Evolutionary conservation across 2,113 vertebrate genomes (phyloP).

Genomic region (Ursus arctos): DNA sequence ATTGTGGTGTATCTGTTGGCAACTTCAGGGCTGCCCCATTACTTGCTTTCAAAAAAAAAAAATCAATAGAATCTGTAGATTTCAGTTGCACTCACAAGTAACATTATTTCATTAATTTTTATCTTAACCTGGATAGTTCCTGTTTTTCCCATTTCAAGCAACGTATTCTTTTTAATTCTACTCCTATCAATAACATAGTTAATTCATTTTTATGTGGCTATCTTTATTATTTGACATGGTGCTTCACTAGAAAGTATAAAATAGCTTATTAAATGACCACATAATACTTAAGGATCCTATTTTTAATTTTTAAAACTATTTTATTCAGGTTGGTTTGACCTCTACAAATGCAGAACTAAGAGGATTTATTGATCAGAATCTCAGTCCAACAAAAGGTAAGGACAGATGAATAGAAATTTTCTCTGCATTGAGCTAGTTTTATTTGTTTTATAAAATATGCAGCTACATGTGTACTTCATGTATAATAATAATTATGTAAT

Average conservation of each 20-base stretch:
- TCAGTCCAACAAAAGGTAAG: conserved; percentile 90
- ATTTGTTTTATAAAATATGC: conserved; percentile 44
- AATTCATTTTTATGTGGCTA: conserved; percentile 17
- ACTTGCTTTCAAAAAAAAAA: background rate
- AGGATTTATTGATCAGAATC: conserved; percentile 90
- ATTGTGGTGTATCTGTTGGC: background rate
- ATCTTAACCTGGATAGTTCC: background rate
- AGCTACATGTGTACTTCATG: conserved; percentile 8
- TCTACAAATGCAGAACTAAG: conserved; percentile 88
- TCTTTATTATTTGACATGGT: background rate
- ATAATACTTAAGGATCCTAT: conserved; percentile 8
- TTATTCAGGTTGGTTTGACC: conserved; percentile 88
- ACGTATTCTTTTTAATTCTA: conserved; percentile 11
- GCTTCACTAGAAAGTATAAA: conserved; percentile 41
- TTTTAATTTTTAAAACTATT: conserved; percentile 83
- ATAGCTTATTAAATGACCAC: conserved; percentile 36
- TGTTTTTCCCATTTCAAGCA: conserved; percentile 49
- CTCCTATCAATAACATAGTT: background rate
- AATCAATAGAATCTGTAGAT: background rate
- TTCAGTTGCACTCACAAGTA: background rate
- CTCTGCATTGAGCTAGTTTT: conserved; percentile 49
- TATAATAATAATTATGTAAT: conserved; percentile 14
- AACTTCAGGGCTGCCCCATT: background rate
- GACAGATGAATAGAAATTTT: conserved; percentile 69
- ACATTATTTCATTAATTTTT: conserved; percentile 27